phyloP scores from a whole-genome alignment of 2,888 invertebrate species.

The Erebia epiphron region DNA sequence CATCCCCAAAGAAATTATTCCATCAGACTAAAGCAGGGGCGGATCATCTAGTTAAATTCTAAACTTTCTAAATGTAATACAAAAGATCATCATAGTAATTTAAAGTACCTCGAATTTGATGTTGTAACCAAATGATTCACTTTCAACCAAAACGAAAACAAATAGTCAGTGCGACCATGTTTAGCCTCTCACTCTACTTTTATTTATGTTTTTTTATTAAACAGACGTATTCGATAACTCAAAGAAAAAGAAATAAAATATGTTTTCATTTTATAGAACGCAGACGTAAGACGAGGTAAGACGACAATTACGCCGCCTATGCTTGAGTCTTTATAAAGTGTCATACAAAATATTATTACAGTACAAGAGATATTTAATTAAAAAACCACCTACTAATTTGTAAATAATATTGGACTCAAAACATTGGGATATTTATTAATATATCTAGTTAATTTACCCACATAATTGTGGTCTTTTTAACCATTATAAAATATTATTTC shows the following conservation, averaged over 20 bases:
- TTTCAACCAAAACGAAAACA: conserved; percentile 47
- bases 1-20: too few species aligned
- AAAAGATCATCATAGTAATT: conserved; percentile 37
- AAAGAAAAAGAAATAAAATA: conserved; percentile 27
- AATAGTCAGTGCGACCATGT: conserved; percentile 38
- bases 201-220: conserved; percentile 24
- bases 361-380: too few species aligned
- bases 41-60: background rate
- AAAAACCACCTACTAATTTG: too few species aligned
- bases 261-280: conserved; percentile 15
- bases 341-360: too few species aligned
- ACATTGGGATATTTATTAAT: too few species aligned
- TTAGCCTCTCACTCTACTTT: conserved; percentile 49
- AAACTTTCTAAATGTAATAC: conserved; percentile 37
- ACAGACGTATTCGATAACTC: conserved; percentile 27
- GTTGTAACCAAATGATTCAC: conserved; percentile 48
- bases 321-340: background rate
- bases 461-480: too few species aligned
- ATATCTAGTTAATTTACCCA: too few species aligned
- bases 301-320: too few species aligned
- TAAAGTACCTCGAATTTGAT: conserved; percentile 39
- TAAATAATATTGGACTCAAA: too few species aligned
- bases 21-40: too few species aligned
- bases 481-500: too few species aligned
- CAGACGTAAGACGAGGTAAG: conserved; percentile 15